Percentiles rank a stretch among this genome's conserved stretches.
Evolutionary conservation across 1,140 invertebrate species (phyloP).

Genomic region (Platyscapa corneri): DNA sequence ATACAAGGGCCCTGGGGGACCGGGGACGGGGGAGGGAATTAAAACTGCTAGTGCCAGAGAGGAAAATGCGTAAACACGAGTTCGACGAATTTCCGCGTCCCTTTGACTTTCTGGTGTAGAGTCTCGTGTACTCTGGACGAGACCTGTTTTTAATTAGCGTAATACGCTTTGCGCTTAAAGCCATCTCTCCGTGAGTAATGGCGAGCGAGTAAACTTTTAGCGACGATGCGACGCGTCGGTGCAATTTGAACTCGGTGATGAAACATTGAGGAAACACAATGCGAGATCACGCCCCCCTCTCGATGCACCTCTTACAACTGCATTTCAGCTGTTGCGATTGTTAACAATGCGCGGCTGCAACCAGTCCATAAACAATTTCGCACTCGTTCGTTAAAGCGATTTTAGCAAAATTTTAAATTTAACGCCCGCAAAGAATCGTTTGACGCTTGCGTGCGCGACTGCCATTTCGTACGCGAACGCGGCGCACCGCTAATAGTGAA

Average conservation of each 20-base stretch:
- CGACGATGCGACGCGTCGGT: neutral
- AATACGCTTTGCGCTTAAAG: constrained; percentile 14
- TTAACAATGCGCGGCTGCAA: neutral
- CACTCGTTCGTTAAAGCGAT: too few species aligned
- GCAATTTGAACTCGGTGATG: neutral
- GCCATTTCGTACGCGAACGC: too few species aligned
- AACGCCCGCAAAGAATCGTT: too few species aligned
- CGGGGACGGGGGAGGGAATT: neutral
- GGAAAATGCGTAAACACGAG: neutral
- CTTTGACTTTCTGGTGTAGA: neutral
- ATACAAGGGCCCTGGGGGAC: neutral
- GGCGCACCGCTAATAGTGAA: too few species aligned
- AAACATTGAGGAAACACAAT: neutral
- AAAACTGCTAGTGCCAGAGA: neutral
- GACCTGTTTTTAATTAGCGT: constrained; percentile 43
- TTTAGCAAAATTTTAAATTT: too few species aligned
- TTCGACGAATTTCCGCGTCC: neutral
- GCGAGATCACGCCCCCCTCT: neutral
- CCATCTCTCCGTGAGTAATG: neutral
- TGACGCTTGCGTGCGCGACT: too few species aligned
- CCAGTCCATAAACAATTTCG: neutral
- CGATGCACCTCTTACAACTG: neutral
- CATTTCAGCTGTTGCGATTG: neutral
- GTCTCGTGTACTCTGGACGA: neutral
- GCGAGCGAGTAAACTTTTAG: constrained; percentile 10